phyloP scores from a whole-genome alignment of 2,888 invertebrate genomes.

The Augochlorella aurata region DNA sequence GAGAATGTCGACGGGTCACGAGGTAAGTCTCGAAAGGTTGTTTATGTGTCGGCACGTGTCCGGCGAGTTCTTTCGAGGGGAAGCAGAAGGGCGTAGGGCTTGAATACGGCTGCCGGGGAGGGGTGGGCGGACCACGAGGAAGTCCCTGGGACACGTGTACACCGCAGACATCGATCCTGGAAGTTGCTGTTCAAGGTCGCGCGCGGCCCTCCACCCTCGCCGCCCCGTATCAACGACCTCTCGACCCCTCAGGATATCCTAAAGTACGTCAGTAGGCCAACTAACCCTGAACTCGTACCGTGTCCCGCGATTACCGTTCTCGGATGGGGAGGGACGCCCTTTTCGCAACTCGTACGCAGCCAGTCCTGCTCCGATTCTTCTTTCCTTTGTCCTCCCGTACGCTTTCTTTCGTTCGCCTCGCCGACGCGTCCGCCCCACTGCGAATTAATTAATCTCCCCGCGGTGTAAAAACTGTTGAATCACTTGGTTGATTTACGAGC shows the following conservation, averaged over 20 bases:
- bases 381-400: neutral
- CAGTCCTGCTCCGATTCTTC: neutral
- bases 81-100: constrained; percentile 49
- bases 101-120: constrained; percentile 25
- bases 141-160: constrained; percentile 75
- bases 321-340: neutral
- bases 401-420: neutral
- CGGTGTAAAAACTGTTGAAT: constrained; percentile 30
- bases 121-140: constrained; percentile 48
- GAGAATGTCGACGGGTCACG: constrained; percentile 55
- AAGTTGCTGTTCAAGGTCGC: constrained; percentile 77
- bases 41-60: constrained; percentile 73
- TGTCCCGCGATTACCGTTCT: constrained; percentile 37
- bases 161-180: constrained; percentile 76
- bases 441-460: constrained; percentile 38
- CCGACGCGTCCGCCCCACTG: neutral
- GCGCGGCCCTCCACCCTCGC: constrained; percentile 69
- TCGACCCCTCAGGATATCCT: constrained; percentile 73
- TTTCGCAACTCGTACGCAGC: neutral
- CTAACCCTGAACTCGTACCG: constrained; percentile 65
- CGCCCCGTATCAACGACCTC: constrained; percentile 78
- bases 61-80: constrained; percentile 49
- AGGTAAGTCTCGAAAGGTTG: constrained; percentile 66
- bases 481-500: constrained; percentile 46
- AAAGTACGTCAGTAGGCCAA: constrained; percentile 80